A percentile compares a stretch with the other conserved stretches of the same genome.
Evolutionary conservation across 1,140 invertebrate genomes (phyloP).

Genomic region (Plutomurus gul): DNA sequence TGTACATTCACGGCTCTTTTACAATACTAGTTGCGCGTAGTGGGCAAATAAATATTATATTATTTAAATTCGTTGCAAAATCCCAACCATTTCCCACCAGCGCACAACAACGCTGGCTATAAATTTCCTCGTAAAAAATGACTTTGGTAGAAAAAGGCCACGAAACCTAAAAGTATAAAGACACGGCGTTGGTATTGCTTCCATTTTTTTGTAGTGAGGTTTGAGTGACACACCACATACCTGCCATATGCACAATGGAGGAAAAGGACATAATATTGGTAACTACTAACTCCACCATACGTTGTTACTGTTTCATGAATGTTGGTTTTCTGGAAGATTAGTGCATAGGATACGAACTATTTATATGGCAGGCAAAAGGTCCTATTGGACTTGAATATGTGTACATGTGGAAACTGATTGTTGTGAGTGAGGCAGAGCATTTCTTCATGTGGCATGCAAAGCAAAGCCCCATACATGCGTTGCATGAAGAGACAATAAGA

Average conservation of each 20-base stretch:
- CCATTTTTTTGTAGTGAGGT: neutral
- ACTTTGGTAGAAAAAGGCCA: neutral
- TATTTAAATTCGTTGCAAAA: too few relatives aligned
- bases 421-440: too few relatives aligned
- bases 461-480: too few relatives aligned
- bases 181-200: neutral
- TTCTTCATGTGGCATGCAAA: too few relatives aligned
- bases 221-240: constrained; percentile 10
- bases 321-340: neutral
- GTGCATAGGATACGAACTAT: neutral
- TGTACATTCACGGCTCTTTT: too few relatives aligned
- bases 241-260: neutral
- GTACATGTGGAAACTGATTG: too few relatives aligned
- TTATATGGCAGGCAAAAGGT: neutral
- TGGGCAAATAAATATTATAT: too few relatives aligned
- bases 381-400: too few relatives aligned
- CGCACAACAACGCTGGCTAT: too few relatives aligned
- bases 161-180: neutral
- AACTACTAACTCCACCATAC: neutral
- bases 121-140: too few relatives aligned
- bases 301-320: neutral
- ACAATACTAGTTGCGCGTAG: too few relatives aligned
- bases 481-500: neutral
- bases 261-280: neutral
- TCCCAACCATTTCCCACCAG: too few relatives aligned